Evolutionary conservation across 2,888 invertebrate species (phyloP).

Genomic region (Argyresthia albistria): DNA sequence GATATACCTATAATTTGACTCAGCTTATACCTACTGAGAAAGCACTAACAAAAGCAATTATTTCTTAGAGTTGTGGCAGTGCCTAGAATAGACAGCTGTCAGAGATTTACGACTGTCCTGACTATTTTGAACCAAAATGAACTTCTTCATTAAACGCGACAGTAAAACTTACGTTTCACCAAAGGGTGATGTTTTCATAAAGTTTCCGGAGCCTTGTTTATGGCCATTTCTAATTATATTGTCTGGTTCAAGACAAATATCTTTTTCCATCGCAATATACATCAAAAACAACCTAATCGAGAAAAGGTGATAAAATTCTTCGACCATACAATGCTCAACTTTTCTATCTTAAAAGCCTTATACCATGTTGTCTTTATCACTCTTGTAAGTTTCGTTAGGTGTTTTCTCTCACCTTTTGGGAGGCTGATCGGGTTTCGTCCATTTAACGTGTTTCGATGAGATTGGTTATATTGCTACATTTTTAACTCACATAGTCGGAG

Average conservation of each 20-base stretch:
- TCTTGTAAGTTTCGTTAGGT: slow-evolving; percentile 20
- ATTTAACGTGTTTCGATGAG: slow-evolving; percentile 65
- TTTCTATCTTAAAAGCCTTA: slow-evolving; percentile 72
- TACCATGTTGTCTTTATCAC: slow-evolving; percentile 45
- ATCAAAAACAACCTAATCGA: slow-evolving; percentile 69
- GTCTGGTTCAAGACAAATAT: no score
- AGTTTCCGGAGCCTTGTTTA: slow-evolving; percentile 40
- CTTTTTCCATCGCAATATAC: slow-evolving; percentile 9
- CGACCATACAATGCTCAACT: slow-evolving; percentile 62
- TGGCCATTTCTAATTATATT: no score
- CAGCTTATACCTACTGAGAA: no score
- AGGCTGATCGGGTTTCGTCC: slow-evolving; percentile 69
- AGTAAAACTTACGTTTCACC: slow-evolving; percentile 48
- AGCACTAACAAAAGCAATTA: no score
- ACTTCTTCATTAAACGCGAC: slow-evolving; percentile 32
- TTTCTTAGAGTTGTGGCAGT: not conserved
- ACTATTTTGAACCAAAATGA: slow-evolving; percentile 49
- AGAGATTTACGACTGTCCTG: slow-evolving; percentile 45
- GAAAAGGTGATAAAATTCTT: slow-evolving; percentile 56
- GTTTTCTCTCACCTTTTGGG: slow-evolving; percentile 35
- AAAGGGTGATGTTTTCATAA: slow-evolving; percentile 45
- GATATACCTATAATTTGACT: no score
- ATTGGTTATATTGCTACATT: slow-evolving; percentile 62
- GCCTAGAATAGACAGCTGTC: slow-evolving; percentile 38
- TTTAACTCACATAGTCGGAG: slow-evolving; percentile 54